Percentiles rank a stretch among this genome's conserved stretches.
Evolutionary conservation across 2,113 vertebrate genomes (phyloP).

Genomic region (Sinocyclocheilus grahami): DNA sequence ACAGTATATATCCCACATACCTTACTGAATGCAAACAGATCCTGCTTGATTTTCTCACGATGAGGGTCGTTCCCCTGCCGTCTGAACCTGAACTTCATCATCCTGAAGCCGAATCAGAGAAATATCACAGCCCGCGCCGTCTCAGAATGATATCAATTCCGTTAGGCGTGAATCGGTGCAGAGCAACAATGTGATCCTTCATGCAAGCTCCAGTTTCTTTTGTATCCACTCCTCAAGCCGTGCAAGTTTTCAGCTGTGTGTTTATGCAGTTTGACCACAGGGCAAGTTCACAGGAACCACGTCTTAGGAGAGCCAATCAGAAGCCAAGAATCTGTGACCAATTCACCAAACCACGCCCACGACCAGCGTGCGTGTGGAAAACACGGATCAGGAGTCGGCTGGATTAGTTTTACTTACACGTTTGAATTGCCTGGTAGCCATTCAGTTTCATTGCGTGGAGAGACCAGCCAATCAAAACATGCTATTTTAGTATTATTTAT

Average conservation of each 20-base stretch:
- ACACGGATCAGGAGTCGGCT: constrained; percentile 52
- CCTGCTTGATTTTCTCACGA: constrained; percentile 92
- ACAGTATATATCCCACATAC: constrained; percentile 65
- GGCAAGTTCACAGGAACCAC: constrained; percentile 69
- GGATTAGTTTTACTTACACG: constrained; percentile 19
- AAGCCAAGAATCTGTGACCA: constrained; percentile 64
- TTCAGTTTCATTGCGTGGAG: neutral
- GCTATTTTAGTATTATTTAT: neutral
- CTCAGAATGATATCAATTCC: constrained; percentile 49
- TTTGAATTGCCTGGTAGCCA: neutral
- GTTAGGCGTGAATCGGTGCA: constrained; percentile 48
- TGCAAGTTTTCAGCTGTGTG: constrained; percentile 52
- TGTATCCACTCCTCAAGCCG: constrained; percentile 50
- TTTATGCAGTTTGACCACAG: constrained; percentile 68
- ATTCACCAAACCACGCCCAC: constrained; percentile 69
- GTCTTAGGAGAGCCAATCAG: constrained; percentile 66
- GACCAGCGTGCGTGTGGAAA: constrained; percentile 13
- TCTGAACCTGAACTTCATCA: constrained; percentile 98
- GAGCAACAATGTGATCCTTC: constrained; percentile 66
- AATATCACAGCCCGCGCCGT: constrained; percentile 32
- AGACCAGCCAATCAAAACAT: neutral
- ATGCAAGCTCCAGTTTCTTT: constrained; percentile 65
- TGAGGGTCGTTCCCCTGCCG: constrained; percentile 93
- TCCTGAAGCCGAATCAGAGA: constrained; percentile 71
- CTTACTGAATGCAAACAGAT: constrained; percentile 94